A percentile compares a stretch with the other conserved stretches of the same genome.
Conservation (phyloP, 1,140 invertebrate genomes). For the Triops longicaudatus region DNA sequence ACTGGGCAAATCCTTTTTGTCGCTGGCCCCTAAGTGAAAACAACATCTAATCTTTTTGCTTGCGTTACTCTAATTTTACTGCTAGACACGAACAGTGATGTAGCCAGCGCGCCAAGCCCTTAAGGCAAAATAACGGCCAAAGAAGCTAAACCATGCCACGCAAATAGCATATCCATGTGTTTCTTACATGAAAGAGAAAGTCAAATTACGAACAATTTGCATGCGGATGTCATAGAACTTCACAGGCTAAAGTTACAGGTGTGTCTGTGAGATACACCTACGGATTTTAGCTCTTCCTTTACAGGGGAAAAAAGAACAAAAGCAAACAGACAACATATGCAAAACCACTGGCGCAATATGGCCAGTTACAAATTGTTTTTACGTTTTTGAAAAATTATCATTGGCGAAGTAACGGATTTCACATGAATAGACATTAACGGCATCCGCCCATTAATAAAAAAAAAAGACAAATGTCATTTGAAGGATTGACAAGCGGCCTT, state of each 20-base stretch:
- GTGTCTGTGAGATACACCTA: background rate
- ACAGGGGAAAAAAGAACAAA: no score
- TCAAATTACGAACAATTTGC: background rate
- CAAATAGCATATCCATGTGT: background rate
- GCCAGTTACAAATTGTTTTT: no score
- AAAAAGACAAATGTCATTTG: background rate
- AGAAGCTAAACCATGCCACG: conserved; percentile 3
- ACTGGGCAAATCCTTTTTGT: background rate
- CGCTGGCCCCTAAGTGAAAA: background rate
- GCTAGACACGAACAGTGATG: background rate
- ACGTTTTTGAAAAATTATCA: no score
- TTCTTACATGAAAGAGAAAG: conserved; percentile 1
- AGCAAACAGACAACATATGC: no score
- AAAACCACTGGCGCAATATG: no score
- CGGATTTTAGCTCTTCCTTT: background rate
- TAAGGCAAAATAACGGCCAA: background rate
- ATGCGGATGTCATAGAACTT: background rate
- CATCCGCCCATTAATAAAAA: background rate
- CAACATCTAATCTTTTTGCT: background rate
- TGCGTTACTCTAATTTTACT: background rate
- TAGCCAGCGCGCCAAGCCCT: background rate
- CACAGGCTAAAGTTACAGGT: background rate
- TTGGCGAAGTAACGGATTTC: no score
- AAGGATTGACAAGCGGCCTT: background rate
- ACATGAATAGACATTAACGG: background rate